phyloP scores from a whole-genome alignment of 2,113 vertebrate genomes.

The Pipa parva region DNA sequence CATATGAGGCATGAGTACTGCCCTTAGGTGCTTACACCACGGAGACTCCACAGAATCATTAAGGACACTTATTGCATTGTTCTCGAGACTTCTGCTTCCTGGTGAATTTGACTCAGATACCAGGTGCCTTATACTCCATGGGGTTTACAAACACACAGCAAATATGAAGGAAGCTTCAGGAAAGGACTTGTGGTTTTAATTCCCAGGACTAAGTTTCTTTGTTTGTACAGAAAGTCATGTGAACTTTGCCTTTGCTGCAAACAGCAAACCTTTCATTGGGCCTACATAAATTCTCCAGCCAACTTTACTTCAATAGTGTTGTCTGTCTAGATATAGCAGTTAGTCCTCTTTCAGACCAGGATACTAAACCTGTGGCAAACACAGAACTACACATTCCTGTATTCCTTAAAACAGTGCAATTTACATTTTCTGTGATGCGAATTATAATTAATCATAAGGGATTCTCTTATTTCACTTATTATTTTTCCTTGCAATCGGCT shows the following conservation, averaged over 20 bases:
- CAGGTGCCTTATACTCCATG: conserved; percentile 28
- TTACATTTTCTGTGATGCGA: too few species aligned
- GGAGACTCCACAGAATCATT: not conserved
- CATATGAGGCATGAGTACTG: conserved; percentile 3
- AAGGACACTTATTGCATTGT: not conserved
- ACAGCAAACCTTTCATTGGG: conserved; percentile 11
- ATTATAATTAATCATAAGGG: too few species aligned
- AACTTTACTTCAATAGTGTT: not conserved
- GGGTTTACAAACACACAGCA: conserved; percentile 32
- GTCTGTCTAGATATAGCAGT: not conserved
- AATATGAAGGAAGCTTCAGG: conserved; percentile 24
- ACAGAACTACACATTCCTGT: not conserved
- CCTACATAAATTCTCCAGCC: not conserved
- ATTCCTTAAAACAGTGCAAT: not conserved
- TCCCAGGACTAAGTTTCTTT: conserved; percentile 57
- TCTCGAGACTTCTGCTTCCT: not conserved
- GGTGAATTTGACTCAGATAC: not conserved
- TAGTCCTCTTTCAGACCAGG: too few species aligned
- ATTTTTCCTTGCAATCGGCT: too few species aligned
- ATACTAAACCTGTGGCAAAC: too few species aligned
- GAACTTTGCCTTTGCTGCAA: conserved; percentile 1
- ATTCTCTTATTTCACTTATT: too few species aligned
- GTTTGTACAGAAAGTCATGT: conserved; percentile 35
- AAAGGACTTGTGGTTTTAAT: conserved; percentile 46
- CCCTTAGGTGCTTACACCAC: conserved; percentile 18